Evolutionary conservation across 2,888 invertebrate genomes (phyloP).

Genomic region (Drosophila antonietae): DNA sequence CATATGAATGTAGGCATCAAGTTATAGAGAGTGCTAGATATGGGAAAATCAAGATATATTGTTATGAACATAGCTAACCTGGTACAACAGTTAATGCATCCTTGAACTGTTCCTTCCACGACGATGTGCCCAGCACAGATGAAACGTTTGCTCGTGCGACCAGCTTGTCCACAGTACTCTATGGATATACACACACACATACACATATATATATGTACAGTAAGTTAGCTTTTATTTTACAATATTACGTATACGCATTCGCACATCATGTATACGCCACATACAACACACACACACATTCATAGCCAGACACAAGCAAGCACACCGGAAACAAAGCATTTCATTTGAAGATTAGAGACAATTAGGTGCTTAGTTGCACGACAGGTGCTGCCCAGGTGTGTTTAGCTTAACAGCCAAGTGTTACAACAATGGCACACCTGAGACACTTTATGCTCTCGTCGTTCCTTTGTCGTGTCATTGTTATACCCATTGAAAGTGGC

Average conservation of each 20-base stretch:
- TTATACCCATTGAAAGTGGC: constrained; percentile 1
- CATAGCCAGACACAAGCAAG: constrained; percentile 6
- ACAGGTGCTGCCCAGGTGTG: constrained; percentile 36
- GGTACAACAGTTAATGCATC: constrained; percentile 98
- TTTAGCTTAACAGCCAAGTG: constrained; percentile 21
- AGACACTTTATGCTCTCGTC: constrained; percentile 15
- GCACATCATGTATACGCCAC: constrained; percentile 51
- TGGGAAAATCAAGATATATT: background rate
- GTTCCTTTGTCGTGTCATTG: background rate
- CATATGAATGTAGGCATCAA: no score
- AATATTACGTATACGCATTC: constrained; percentile 43
- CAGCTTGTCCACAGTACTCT: constrained; percentile 99
- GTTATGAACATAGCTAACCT: constrained; percentile 86
- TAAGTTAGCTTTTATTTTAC: background rate
- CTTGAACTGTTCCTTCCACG: constrained; percentile 99
- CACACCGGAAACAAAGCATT: constrained; percentile 20
- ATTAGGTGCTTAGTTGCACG: constrained; percentile 54
- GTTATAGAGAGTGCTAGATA: background rate
- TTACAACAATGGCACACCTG: constrained; percentile 21
- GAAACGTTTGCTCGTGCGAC: constrained; percentile 98
- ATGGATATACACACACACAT: constrained; percentile 56
- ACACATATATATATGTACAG: constrained; percentile 4
- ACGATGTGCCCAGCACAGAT: constrained; percentile 96
- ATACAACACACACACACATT: background rate
- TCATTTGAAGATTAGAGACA: constrained; percentile 58